These are phyloP conservation scores for Hycleus phaleratus DNA, from an alignment of 1,140 invertebrate genomes.

Conservation along the genomic window DNA sequence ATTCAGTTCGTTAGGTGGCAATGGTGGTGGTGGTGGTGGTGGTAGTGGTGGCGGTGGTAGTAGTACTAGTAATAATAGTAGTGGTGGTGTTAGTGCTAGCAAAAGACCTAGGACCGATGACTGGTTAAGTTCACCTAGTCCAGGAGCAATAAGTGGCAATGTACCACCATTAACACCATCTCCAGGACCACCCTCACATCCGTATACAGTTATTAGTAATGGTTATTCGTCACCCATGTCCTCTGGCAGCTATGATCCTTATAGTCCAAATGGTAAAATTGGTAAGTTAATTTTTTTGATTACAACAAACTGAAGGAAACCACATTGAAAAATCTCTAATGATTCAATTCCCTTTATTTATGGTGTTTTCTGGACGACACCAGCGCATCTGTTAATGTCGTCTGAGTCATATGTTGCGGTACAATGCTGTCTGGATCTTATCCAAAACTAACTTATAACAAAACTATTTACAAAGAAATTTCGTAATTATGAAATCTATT, in stretches of 20 bases:
- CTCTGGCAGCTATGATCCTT: constrained; percentile 75
- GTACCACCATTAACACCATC: constrained; percentile 53
- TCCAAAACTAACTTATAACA: background rate
- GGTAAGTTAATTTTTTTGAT: constrained; percentile 50
- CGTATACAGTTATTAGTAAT: constrained; percentile 57
- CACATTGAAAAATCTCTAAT: background rate
- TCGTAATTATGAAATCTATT: background rate
- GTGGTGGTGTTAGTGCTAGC: constrained; percentile 12
- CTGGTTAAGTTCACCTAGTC: constrained; percentile 53
- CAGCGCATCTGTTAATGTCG: background rate
- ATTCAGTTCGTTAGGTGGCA: constrained; percentile 19
- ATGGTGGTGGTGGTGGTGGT: constrained; percentile 5
- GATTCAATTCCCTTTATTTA: background rate
- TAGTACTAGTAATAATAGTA: constrained; percentile 9
- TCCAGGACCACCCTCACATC: constrained; percentile 48
- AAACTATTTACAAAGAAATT: background rate
- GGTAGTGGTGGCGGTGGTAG: background rate
- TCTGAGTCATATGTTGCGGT: background rate
- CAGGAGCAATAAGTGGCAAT: constrained; percentile 47
- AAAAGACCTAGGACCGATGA: constrained; percentile 45
- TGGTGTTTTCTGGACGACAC: background rate
- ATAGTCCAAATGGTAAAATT: constrained; percentile 79
- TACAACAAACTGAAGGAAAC: background rate
- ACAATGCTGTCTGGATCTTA: background rate
- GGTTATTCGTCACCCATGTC: constrained; percentile 77